These are phyloP conservation scores for Hetaerina titia DNA, from an alignment of 2,888 invertebrate species.

Conservation along the genomic window DNA sequence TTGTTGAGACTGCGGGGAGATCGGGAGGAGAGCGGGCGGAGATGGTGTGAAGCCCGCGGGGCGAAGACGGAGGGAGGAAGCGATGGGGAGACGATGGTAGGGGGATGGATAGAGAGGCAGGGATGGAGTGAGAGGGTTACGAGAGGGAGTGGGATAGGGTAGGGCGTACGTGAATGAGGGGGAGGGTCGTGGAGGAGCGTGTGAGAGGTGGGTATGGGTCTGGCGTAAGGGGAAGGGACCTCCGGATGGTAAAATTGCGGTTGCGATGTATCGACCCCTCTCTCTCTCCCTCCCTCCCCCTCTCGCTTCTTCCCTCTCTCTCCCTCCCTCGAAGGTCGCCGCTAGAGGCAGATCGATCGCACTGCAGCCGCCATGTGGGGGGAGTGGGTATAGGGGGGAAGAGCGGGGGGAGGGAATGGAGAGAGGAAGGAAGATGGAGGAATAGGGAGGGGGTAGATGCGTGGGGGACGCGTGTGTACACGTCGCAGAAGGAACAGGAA, in stretches of 20 bases:
- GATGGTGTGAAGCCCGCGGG: not conserved
- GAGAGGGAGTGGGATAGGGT: not conserved
- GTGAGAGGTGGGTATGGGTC: not conserved
- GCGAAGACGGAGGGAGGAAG: not conserved
- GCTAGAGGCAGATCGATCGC: constrained; percentile 66
- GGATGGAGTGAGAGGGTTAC: too few species aligned
- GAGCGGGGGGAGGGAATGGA: not conserved
- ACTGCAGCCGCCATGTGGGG: constrained; percentile 49
- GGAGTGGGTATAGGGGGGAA: not conserved
- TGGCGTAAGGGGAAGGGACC: constrained; percentile 3
- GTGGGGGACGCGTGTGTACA: not conserved
- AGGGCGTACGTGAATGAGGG: not conserved
- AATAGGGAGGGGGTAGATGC: not conserved
- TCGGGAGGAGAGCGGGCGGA: not conserved
- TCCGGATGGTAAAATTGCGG: constrained; percentile 63
- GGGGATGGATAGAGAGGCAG: not conserved
- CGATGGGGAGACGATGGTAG: not conserved
- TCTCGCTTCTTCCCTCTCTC: not conserved
- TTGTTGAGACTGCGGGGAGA: not conserved
- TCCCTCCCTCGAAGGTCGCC: constrained; percentile 57
- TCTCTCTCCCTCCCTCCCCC: not conserved
- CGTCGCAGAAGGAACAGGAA: too few species aligned
- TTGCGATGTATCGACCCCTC: constrained; percentile 65
- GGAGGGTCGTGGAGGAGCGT: not conserved
- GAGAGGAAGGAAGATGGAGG: not conserved